Evolutionary conservation across 2,888 invertebrate species (phyloP), one percentile per base, ranked within the genome.

Genomic region (Mesorhabditis sp.): DNA sequence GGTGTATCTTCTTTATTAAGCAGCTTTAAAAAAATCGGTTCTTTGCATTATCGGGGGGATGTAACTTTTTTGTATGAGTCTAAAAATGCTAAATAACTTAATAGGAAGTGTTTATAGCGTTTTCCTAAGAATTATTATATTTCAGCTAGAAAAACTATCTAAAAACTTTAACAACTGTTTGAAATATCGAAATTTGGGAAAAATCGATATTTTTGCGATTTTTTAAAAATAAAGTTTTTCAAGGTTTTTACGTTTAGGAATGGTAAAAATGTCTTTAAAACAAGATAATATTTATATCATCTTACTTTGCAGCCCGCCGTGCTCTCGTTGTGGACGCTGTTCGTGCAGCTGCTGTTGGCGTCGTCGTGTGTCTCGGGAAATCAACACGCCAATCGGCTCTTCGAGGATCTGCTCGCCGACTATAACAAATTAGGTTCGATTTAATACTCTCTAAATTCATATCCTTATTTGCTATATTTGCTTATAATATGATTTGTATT

Each of bases 391-490:
- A 79, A 80, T 66, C 72, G 83, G 62, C 71, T 84, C 3, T 84
- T 82, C 69, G 83, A 83, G 71, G 79, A 80, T 73, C 74, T 82
- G n/a, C 74, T 83, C 62, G 77, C 80, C 70, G 84, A 84, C 68
- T 84, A 84, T 74, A 84, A 84, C 72, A 84, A 84, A 72, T 72
- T 84, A 45, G 64, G 64, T 63, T 10, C 64, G 41, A n/a, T 15
- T 63, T 41, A 41, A 41, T 63, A 28, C 2, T 7, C 15, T 63
- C 15, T 15, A n/a, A n/a, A n/a, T 2, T 63, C 13, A 63, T 63
- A 2, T 50, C 2, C n/a, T n/a, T 13, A 50, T 50, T 50, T 1
- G 2, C 7, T 10, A 50, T 10, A 50, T 50, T 2, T 50, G 2
- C 58, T 1, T 13, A 10, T 50, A 13, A 10, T 50, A 50, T 13